Evolutionary conservation across 1,140 invertebrate species (phyloP).

Genomic region (Capitella teleta): DNA sequence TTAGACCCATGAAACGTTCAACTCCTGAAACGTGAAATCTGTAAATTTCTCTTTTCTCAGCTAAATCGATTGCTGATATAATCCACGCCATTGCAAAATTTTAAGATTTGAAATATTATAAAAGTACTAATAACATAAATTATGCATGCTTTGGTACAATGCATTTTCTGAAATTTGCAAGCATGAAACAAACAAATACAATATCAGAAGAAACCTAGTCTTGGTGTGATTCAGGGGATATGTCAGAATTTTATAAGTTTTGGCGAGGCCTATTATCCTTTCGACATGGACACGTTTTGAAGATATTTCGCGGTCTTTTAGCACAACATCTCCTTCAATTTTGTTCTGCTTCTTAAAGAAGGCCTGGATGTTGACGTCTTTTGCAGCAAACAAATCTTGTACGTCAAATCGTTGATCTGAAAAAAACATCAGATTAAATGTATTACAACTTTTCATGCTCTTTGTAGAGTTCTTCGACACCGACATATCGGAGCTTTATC

Average conservation of each 20-base stretch:
- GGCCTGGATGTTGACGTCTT: constrained; percentile 16
- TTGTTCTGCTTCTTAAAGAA: constrained; percentile 13
- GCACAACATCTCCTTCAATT: constrained; percentile 7
- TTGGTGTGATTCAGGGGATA: constrained; percentile 6
- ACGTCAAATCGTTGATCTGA: constrained; percentile 16
- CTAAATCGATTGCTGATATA: too few species aligned
- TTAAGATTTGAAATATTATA: too few species aligned
- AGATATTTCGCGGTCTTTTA: constrained; percentile 13
- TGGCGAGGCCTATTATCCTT: constrained; percentile 13
- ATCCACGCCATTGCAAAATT: too few species aligned
- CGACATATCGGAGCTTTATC: too few species aligned
- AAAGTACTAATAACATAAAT: background rate
- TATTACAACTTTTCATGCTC: too few species aligned
- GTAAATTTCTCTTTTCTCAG: too few species aligned
- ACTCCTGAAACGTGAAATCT: too few species aligned
- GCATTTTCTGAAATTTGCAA: constrained; percentile 8
- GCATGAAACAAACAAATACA: constrained; percentile 7
- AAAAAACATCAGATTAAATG: too few species aligned
- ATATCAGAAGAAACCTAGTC: constrained; percentile 3
- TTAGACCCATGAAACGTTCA: too few species aligned
- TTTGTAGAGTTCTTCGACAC: too few species aligned
- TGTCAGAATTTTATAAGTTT: constrained; percentile 13
- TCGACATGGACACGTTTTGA: constrained; percentile 17
- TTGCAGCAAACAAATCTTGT: constrained; percentile 14
- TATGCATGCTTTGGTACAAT: constrained; percentile 3